Evolutionary conservation across 2,797 vertebrate genomes (phyloP), one percentile per base, ranked within the genome.

Genomic region (Brachymystax lenok): DNA sequence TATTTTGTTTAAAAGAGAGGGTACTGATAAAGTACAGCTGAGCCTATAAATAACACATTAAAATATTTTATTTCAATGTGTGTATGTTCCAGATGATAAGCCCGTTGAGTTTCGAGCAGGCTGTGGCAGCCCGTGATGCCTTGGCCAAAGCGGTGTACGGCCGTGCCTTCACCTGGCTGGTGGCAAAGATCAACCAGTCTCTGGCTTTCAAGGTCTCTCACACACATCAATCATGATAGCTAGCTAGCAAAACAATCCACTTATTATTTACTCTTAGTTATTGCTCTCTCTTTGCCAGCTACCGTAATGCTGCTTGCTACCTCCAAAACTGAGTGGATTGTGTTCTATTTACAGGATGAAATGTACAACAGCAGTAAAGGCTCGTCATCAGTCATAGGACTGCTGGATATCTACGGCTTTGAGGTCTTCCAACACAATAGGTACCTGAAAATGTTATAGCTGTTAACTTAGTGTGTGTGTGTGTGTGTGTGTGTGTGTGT

Each of bases 351-450:
- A 67, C 88, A 99, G 98, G 96, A 97, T n/a, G 92, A 95, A 19
- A 94, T 95, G 52, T 91, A 93, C 91, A 94, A 95, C 8, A 95
- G 94, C 87, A 93, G 94, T 79, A 96, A 94, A 79, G 91, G 91
- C 79, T 96, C 96, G 63, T 96, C 97, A 0, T 96, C 97, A 0
- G 95, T 99, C 69, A 95, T 99, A 7, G 98, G 98, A 3, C 94
- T 99, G 78, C 92, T 99, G 59, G 98, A 99, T 74, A 98, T 99
- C 85, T 99, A 99, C 33, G 98, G 98, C 50, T 99, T 99, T 84
- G 98, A 99, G 83, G 97, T 99, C 79, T 96, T 99, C 82, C 97
- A 98, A 83, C 94, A 95, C 86, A 99, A 99, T 86, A 99, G 98
- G 98, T 98, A 79, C n/a, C 24, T 72, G 12, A 14, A 51, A 21